Evolutionary conservation across 1,140 invertebrate species (phyloP), one percentile per base, ranked within the genome.

Genomic region (Copidosoma floridanum): DNA sequence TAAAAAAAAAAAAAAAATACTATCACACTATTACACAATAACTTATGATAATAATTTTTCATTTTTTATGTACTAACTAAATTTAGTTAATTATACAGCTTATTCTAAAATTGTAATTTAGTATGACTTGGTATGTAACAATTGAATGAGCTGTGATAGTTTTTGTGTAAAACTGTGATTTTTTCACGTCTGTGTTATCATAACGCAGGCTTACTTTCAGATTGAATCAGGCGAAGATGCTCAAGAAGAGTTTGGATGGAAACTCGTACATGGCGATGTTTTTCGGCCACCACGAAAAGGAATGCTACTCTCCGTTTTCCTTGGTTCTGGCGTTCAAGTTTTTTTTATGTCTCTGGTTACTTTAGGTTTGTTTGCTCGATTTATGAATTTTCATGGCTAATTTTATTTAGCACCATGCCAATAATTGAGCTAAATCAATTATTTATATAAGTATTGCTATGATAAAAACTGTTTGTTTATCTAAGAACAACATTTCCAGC

Each of bases 171-270:
- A 65, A 59, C 68, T 65, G 57, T 73, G 61, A 69, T 68, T 59
- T 53, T 57, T 27, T 27, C 57, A 61, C 63, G 68, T 73, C 70
- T 74, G 65, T 75, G 70, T 75, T 75, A 67, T 63, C 65, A 71
- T 75, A 76, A 76, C 71, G 73, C 74, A 73, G 70, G 70, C 70
- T 63, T 78, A 71, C 61, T 75, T 77, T 70, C 71, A 94, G 83
- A 94, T 94, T 84, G 92, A 94, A 73, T 92, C 90, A 67, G 92
- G 92, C 10, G 97, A 99, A 82, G 97, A 99, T 84, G 95, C 95
- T 11, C 87, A 97, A 82, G 97, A 99, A 81, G 96, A 99, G 77
- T 99, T 98, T 83, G 97, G 97, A 20, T 99, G 97, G 97, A 99
- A 99, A 82, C 81, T 99, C 38, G 94, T 97, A 2, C 94, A 97